Evolutionary conservation across 2,888 invertebrate genomes (phyloP).

Genomic region (Leptarthrus brevirostris): DNA sequence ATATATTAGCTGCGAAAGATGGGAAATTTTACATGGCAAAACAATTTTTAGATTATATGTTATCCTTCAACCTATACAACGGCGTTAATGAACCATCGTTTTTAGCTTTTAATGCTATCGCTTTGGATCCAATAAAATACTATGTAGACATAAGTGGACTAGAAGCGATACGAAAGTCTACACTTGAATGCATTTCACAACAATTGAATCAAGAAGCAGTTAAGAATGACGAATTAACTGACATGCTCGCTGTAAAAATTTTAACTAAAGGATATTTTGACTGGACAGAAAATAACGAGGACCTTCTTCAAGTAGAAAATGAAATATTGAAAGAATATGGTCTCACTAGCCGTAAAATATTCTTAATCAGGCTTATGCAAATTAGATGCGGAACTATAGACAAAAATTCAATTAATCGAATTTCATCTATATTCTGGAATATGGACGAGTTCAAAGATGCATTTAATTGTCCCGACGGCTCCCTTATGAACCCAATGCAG

Average conservation of each 20-base stretch:
- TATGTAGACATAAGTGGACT: too few relatives aligned
- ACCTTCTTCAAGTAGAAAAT: background rate
- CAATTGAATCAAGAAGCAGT: too few relatives aligned
- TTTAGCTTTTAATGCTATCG: too few relatives aligned
- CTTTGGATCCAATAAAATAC: too few relatives aligned
- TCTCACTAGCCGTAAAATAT: too few relatives aligned
- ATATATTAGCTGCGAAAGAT: background rate
- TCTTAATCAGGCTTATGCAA: background rate
- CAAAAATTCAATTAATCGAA: background rate
- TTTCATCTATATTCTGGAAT: background rate
- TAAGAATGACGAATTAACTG: too few relatives aligned
- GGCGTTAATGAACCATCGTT: too few relatives aligned
- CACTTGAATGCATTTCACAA: too few relatives aligned
- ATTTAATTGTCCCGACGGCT: constrained; percentile 1
- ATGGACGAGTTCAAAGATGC: background rate
- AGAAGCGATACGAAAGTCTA: too few relatives aligned
- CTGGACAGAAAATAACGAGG: background rate
- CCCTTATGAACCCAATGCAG: background rate
- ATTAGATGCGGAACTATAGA: background rate
- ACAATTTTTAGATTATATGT: too few relatives aligned
- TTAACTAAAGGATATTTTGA: background rate
- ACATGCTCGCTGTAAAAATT: background rate
- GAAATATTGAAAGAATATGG: background rate
- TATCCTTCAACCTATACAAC: too few relatives aligned
- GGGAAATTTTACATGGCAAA: too few relatives aligned